Evolutionary conservation across 2,113 vertebrate genomes (phyloP), one percentile per base, ranked within the genome.

Genomic region (Corythoichthys haematopterus): DNA sequence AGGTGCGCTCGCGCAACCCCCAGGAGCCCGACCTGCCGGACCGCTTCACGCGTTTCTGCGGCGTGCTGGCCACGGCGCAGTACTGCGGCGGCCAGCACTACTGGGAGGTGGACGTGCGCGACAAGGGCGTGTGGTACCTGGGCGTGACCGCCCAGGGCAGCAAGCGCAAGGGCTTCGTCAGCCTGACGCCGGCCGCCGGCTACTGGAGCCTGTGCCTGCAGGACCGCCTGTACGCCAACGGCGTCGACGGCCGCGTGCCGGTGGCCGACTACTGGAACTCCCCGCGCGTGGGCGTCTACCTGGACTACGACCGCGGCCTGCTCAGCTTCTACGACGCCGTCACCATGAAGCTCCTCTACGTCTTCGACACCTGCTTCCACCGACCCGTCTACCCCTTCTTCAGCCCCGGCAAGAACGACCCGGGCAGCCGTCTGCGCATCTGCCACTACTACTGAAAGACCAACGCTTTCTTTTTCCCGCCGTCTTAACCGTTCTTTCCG

Each of bases 121-220:
- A 92, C 87, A 93, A 92, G 61, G 90, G 91, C 0, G 91, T 93
- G 48, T 93, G 92, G 91, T 92, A 93, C 85, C 84, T 92, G 79
- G 92, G 92, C 3, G 88, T 93, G 71, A 92, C 91, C 71, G 89
- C 89, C 0, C 86, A 90, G 66, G 75, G 82, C 84, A 92, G 92
- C 88, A 92, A 91, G 84, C 88, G 91, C 47, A 92, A 93, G 75
- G 92, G 91, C 62, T 93, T 91, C 0, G 88, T 93, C 66, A 91
- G 76, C 68, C 88, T 93, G 4, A 77, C 82, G 0, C 92, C 92
- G 0, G 90, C 89, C 0, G 78, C 89, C 0, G 91, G 92, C 16
- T 93, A 93, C 81, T 92, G 92, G 91, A 92, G 90, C 80, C 85
- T 92, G 62, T 91, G 88, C 36, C 86, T 92, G 62, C 91, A 93